Evolutionary conservation across 2,888 invertebrate genomes (phyloP), one percentile per base, ranked within the genome.

Genomic region (Drosophila algonquin): DNA sequence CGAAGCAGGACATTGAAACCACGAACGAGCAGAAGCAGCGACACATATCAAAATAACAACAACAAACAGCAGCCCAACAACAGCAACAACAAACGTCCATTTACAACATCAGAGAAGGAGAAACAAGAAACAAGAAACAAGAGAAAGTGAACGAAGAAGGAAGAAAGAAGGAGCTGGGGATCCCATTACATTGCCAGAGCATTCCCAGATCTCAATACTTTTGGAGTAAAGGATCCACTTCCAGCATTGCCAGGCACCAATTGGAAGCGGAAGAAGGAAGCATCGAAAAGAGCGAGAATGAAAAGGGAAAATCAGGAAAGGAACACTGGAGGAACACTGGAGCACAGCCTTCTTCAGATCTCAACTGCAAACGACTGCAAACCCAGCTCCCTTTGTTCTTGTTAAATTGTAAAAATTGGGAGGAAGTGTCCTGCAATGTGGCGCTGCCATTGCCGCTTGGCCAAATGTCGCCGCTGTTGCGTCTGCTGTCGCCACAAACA

Each of bases 401-500:
- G 40, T 40, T 40, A 45, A 60, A 30, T 18, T 10, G 14, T 4
- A 21, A 16, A 56, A 58, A 47, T 46, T 47, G 55, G 35, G 21
- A 57, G 12, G 53, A 27, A 44, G 51, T 51, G n/a, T 46, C 14
- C 35, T 45, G 57, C 55, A 62, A 62, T 87, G 86, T 45, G 78
- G 64, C 69, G 54, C 60, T 68, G 73, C 50, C 70, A 65, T 59
- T 71, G 75, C 50, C 75, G 73, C 47, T 54, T 58, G 69, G 76
- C 70, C 27, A 87, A 87, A 71, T 75, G 73, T 77, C 78, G 83
- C 77, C 88, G 83, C 73, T 78, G 86, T 75, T 82, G 83, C 87
- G 76, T 85, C 73, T 78, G 83, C 79, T 82, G 77, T 73, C 88
- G 87, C 62, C 73, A 77, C 77, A 83, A 85, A 82, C 83, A 87